Conservation (phyloP, 1,140 invertebrate species). For the Megathymus violae region DNA sequence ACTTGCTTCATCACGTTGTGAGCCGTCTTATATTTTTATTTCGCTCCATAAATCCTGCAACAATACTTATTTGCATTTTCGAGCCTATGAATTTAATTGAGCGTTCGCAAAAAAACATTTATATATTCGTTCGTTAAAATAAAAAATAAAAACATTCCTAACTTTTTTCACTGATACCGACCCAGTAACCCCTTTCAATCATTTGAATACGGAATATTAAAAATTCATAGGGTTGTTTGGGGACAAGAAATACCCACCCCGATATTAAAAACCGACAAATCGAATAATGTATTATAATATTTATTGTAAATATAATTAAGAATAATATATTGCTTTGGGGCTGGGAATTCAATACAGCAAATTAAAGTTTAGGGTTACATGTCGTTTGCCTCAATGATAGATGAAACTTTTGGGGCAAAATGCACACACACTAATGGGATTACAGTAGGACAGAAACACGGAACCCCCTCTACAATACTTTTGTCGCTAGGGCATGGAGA, state of each 20-base stretch:
- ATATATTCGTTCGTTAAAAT: neutral
- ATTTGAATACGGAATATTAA: conserved; percentile 8
- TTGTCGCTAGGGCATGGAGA: too few species aligned
- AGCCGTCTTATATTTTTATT: too few species aligned
- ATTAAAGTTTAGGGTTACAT: conserved; percentile 31
- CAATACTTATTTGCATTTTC: too few species aligned
- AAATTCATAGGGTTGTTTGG: conserved; percentile 17
- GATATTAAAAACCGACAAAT: conserved; percentile 45
- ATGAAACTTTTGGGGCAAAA: neutral
- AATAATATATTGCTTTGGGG: conserved; percentile 37
- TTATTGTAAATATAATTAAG: conserved; percentile 47
- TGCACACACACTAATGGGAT: too few species aligned
- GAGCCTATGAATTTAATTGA: too few species aligned
- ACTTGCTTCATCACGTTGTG: too few species aligned
- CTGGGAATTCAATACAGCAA: conserved; percentile 15
- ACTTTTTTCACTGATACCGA: neutral
- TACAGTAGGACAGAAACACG: too few species aligned
- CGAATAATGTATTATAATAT: conserved; percentile 41
- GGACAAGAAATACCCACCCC: conserved; percentile 26
- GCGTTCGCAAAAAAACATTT: neutral
- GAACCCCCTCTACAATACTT: too few species aligned
- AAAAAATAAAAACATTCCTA: neutral
- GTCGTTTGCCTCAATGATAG: conserved; percentile 8
- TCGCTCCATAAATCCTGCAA: too few species aligned
- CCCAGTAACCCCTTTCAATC: conserved; percentile 8